A percentile compares a stretch with the other conserved stretches of the same genome.
Evolutionary conservation across 2,113 vertebrate species (phyloP).

Genomic region (Vulpes lagopus): DNA sequence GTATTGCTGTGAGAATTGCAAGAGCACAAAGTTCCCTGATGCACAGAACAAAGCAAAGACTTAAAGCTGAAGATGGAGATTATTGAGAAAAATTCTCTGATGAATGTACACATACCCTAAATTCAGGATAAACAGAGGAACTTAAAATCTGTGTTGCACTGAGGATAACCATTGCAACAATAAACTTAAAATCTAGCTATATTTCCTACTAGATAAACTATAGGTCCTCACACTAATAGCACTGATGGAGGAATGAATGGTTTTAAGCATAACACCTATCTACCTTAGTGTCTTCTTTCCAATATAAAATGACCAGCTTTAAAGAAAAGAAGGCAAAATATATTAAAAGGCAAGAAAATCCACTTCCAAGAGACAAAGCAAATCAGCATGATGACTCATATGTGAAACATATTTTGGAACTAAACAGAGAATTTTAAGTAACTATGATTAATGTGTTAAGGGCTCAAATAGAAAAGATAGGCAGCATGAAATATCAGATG

Average conservation of each 20-base stretch:
- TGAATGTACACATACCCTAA: neutral
- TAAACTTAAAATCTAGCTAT: neutral
- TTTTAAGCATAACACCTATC: neutral
- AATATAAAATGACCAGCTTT: neutral
- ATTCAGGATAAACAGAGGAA: neutral
- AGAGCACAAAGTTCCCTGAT: neutral
- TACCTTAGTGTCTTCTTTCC: neutral
- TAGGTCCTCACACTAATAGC: neutral
- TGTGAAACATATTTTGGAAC: neutral
- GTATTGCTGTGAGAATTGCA: neutral
- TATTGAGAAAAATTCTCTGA: neutral
- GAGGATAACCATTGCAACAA: neutral
- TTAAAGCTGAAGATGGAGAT: neutral
- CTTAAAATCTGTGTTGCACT: neutral
- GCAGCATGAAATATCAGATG: neutral
- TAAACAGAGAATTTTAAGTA: neutral
- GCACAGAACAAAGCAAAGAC: neutral
- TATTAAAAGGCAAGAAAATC: neutral
- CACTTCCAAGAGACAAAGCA: neutral
- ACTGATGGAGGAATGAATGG: neutral
- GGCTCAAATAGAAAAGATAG: neutral
- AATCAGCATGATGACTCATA: neutral
- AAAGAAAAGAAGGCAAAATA: neutral
- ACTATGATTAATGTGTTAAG: neutral
- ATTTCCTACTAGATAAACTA: neutral